Conservation (phyloP, 1,140 invertebrate genomes). For the Nephotettix cincticeps region DNA sequence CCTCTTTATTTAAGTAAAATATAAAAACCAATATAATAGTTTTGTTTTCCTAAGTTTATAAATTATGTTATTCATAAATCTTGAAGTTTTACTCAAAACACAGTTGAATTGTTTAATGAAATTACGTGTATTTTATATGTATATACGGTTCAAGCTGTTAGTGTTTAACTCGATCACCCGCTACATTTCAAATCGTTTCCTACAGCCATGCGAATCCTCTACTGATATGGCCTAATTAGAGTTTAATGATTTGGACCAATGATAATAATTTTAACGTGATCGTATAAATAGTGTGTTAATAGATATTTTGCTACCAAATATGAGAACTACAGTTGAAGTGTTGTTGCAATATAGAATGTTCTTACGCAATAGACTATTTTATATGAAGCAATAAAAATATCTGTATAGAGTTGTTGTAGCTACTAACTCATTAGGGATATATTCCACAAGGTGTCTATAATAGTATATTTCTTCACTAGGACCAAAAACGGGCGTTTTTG, state of each 20-base stretch:
- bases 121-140: neutral
- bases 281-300: neutral
- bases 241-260: slow-evolving; percentile 15
- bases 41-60: neutral
- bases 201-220: neutral
- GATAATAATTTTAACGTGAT: neutral
- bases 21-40: neutral
- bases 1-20: neutral
- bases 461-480: neutral
- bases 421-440: neutral
- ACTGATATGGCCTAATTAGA: slow-evolving; percentile 12
- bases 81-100: neutral
- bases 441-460: neutral
- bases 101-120: neutral
- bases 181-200: neutral
- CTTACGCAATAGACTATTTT: neutral
- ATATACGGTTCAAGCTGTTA: neutral
- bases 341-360: neutral
- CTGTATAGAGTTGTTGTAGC: neutral
- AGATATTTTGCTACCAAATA: neutral
- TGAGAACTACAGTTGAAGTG: too few relatives aligned
- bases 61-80: neutral
- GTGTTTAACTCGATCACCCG: neutral
- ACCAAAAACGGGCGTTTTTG: neutral
- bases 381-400: slow-evolving; percentile 7